phyloP scores from a whole-genome alignment of 2,113 vertebrate species.

The Lagopus muta region DNA sequence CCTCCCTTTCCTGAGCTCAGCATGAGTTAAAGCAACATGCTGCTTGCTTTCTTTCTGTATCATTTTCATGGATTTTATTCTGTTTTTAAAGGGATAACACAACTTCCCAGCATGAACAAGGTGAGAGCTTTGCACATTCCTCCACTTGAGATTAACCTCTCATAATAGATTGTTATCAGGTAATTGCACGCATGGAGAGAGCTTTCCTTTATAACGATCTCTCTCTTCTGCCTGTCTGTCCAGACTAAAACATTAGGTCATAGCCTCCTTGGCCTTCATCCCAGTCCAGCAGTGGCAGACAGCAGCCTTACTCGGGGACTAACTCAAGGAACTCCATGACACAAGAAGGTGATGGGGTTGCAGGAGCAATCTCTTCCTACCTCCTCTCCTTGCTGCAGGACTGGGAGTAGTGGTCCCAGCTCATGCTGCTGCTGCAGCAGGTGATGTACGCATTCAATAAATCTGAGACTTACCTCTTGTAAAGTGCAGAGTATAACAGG shows the following conservation, averaged over 20 bases:
- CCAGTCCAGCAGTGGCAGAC: conserved; percentile 7
- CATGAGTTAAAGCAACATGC: neutral
- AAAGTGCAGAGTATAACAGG: neutral
- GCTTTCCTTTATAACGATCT: conserved; percentile 6
- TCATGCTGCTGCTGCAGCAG: neutral
- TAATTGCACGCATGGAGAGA: neutral
- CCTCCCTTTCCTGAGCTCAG: neutral
- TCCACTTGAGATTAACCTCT: neutral
- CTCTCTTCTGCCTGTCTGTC: conserved; percentile 5
- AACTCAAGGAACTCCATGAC: neutral
- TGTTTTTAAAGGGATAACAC: neutral
- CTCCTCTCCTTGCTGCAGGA: conserved; percentile 9
- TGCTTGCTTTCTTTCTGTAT: neutral
- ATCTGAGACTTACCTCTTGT: neutral
- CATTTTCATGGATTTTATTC: neutral
- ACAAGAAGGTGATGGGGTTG: neutral
- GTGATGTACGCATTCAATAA: neutral
- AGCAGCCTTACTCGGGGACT: neutral
- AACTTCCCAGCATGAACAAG: neutral
- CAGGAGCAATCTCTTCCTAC: neutral
- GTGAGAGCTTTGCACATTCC: neutral
- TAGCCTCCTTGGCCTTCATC: neutral
- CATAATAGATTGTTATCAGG: neutral
- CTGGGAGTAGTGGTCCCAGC: neutral
- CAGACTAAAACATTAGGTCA: conserved; percentile 13